Evolutionary conservation across 2,888 invertebrate genomes (phyloP).

Genomic region (Lutraria lutraria): DNA sequence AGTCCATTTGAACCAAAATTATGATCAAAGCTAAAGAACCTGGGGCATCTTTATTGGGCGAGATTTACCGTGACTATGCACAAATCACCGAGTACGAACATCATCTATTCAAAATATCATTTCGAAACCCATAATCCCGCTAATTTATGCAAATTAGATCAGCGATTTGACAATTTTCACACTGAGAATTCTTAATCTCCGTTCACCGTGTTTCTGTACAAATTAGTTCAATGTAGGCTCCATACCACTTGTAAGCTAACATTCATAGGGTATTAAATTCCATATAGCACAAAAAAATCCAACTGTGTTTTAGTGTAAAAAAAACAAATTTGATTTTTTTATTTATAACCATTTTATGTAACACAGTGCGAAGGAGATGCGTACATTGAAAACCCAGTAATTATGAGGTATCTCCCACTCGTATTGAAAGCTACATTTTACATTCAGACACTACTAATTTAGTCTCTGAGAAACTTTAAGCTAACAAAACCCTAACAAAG

Average conservation of each 20-base stretch:
- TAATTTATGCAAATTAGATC: conserved; percentile 67
- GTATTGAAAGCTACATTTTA: neutral
- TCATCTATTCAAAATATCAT: conserved; percentile 38
- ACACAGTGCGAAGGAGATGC: neutral
- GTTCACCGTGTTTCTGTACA: conserved; percentile 22
- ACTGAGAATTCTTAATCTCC: conserved; percentile 42
- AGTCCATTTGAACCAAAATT: conserved; percentile 33
- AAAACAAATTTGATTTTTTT: conserved; percentile 53
- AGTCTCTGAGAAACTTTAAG: neutral
- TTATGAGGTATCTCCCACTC: neutral
- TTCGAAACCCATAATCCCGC: conserved; percentile 53
- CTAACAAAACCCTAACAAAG: too few species aligned
- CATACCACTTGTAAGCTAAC: conserved; percentile 58
- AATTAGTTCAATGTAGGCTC: conserved; percentile 33
- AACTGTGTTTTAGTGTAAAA: conserved; percentile 41
- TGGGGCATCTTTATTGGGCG: conserved; percentile 3
- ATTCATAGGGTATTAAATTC: conserved; percentile 56
- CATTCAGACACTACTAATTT: neutral
- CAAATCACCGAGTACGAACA: conserved; percentile 32
- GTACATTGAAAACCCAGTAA: neutral
- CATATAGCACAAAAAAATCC: conserved; percentile 42
- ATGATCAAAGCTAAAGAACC: conserved; percentile 29
- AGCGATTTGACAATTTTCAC: conserved; percentile 60
- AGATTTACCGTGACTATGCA: conserved; percentile 45
- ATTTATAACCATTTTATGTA: conserved; percentile 44